Evolutionary conservation across 2,113 vertebrate species (phyloP), one percentile per base, ranked within the genome.

Genomic region (Athene cunicularia): DNA sequence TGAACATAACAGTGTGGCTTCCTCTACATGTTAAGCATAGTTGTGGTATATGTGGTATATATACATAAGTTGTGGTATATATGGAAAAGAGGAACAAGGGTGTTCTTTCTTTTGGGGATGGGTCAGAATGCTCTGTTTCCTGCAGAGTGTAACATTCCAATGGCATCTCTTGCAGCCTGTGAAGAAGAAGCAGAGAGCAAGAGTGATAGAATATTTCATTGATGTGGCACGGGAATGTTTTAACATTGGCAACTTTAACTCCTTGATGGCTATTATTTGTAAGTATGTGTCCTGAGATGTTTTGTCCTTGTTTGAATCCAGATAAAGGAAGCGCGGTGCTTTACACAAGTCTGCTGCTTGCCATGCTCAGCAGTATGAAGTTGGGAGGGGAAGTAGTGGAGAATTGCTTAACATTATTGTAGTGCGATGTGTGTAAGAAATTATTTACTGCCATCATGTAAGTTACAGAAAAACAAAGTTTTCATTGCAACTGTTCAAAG

Each of bases 201-300:
- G 99, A 82, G 98, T 99, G 97, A 99, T 99, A 10, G 99, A 99
- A 90, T 99, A 99, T 98, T 99, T 99, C 98, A 99, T 99, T 11
- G 99, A 99, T 1, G 99, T 99, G 72, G 99, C 99, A 12, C 98
- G 99, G 3, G 99, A 99, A 74, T 99, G 99, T 96, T 99, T 99
- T 96, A 99, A 99, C 98, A 99, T 99, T 17, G 99, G 99, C 91
- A 99, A 99, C 98, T 99, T 99, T 67, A 99, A 99, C 97, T 99
- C 99, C 72, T 98, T 99, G 94, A 99, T 99, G 99, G 99, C 99
- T 50, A 99, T 99, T 94, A 99, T 99, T 90, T 99, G 99, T 99
- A 96, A 99, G 99, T 99, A 63, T 93, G 68, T 90, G 16, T 20
- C 16, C 13, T 33, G 49, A 41, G 45, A 22, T 9, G 1, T 50